A percentile compares a stretch with the other conserved stretches of the same genome.
phyloP scores from a whole-genome alignment of 2,797 vertebrate genomes.

The Gymnoscopelus braueri region DNA sequence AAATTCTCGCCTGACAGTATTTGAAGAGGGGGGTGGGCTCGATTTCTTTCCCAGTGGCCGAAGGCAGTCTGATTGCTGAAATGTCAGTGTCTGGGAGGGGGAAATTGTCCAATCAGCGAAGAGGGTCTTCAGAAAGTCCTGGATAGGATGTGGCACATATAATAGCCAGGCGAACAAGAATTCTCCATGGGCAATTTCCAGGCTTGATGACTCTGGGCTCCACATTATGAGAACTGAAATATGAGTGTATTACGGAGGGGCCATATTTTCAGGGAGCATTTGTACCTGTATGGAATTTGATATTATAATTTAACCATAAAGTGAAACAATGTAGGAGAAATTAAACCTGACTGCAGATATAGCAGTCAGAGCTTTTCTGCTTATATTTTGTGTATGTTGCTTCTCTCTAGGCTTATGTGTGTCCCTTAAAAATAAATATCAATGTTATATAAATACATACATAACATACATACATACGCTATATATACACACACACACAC shows the following conservation, averaged over 20 bases:
- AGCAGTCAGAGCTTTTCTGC: conserved; percentile 30
- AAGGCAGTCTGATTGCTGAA: conserved; percentile 81
- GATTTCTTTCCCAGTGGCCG: conserved; percentile 76
- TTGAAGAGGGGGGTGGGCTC: conserved; percentile 70
- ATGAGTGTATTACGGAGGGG: conserved; percentile 73
- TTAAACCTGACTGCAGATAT: conserved; percentile 65
- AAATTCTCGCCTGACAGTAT: conserved; percentile 77
- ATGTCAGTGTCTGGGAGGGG: conserved; percentile 80
- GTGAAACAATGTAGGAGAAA: conserved; percentile 76
- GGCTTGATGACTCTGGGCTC: conserved; percentile 79
- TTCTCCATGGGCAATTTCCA: conserved; percentile 85
- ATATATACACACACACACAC: no score
- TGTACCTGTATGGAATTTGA: conserved; percentile 72
- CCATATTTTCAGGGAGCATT: conserved; percentile 75
- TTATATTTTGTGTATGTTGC: conserved; percentile 40
- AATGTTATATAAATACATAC: no score
- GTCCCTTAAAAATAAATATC: neutral
- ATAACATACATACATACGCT: no score
- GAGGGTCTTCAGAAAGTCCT: conserved; percentile 80
- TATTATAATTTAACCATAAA: conserved; percentile 77
- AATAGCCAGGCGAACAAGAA: conserved; percentile 83
- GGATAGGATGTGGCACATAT: conserved; percentile 85
- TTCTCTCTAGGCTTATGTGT: conserved; percentile 42
- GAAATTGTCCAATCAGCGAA: conserved; percentile 84
- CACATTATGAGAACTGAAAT: conserved; percentile 79